phyloP scores from a whole-genome alignment of 1,140 invertebrate genomes.

The Berghia stephanieae region DNA sequence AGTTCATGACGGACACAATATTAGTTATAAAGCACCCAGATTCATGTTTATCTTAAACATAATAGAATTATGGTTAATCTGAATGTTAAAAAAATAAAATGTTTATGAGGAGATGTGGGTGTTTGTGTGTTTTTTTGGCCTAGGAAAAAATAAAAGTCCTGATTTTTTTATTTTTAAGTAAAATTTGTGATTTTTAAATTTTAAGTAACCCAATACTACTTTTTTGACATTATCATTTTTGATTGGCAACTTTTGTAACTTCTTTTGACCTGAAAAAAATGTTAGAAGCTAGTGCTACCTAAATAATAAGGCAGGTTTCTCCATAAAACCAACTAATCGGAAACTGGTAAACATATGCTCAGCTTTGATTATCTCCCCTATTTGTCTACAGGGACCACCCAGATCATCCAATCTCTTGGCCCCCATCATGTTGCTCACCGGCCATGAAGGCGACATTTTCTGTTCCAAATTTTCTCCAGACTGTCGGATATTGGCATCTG shows the following conservation, averaged over 20 bases:
- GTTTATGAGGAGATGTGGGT: too few species aligned
- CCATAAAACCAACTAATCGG: neutral
- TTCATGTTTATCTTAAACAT: too few species aligned
- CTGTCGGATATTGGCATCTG: constrained; percentile 90
- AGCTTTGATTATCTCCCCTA: neutral
- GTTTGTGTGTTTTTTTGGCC: too few species aligned
- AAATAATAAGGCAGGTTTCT: neutral
- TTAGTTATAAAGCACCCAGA: too few species aligned
- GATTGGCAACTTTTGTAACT: neutral
- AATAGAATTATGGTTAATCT: too few species aligned
- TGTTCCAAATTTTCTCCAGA: constrained; percentile 94
- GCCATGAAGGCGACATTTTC: constrained; percentile 97
- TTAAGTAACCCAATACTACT: too few species aligned
- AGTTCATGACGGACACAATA: too few species aligned
- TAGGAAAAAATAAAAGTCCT: too few species aligned
- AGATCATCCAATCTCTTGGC: constrained; percentile 89
- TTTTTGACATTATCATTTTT: too few species aligned
- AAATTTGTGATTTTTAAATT: too few species aligned
- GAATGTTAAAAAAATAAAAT: too few species aligned
- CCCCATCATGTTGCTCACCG: constrained; percentile 96
- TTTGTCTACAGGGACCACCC: constrained; percentile 71
- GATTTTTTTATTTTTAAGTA: too few species aligned
- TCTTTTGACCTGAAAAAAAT: neutral
- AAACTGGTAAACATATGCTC: neutral
- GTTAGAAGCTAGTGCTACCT: neutral